Base-by-base conservation (phyloP, 2,888 invertebrate species). In the Rosalia funebris region DNA sequence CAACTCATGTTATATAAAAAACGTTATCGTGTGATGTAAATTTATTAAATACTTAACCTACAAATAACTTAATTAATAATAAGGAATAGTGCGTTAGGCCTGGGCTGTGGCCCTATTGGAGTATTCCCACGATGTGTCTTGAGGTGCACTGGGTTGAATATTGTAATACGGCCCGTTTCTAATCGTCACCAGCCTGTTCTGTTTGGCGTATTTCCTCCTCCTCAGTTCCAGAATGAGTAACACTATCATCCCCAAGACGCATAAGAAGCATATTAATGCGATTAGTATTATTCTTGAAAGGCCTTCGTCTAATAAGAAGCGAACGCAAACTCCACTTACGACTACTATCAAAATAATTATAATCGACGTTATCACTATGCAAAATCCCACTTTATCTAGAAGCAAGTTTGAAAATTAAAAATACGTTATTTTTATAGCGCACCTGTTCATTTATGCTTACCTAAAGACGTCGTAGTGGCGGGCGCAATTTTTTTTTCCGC, bases 261-360 rank as follows among this genome's bases (percentile, higher is more conserved):
- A 36, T 16, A 63, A 50, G 16, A 66, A 60, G 39, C 62, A 63
- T 39, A 66, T 66, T 9, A 66, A 16, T 2, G 47, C 34, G 11
- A 66, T 57, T 15, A 66, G 20, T 32, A 63, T 57, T 39, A 66
- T 57, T n/a, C 63, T 63, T n/a, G 62, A 59, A 12, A 62, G n/a
- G 17, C 20, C 39, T 1, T 57, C 45, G 9, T 60, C 66, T 14
- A 66, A 3, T 20, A 63, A 48, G 34, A 63, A 60, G 19, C 60
- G 47, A 1, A 60, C 63, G 17, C 63, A 60, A 25, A 66, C 42
- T 11, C 66, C 66, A 16, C 57, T 37, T 25, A 62, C 32, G 12
- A 66, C 60, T 10, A 62, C 47, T 7, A 66, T 12, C 11, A 63
- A n/a, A 37, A 66, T 62, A 19, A 61, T 60, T 37, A 66, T 32